Evolutionary conservation across 2,888 invertebrate species (phyloP), one percentile per base, ranked within the genome.

Genomic region (Megalurothrips usitatus): DNA sequence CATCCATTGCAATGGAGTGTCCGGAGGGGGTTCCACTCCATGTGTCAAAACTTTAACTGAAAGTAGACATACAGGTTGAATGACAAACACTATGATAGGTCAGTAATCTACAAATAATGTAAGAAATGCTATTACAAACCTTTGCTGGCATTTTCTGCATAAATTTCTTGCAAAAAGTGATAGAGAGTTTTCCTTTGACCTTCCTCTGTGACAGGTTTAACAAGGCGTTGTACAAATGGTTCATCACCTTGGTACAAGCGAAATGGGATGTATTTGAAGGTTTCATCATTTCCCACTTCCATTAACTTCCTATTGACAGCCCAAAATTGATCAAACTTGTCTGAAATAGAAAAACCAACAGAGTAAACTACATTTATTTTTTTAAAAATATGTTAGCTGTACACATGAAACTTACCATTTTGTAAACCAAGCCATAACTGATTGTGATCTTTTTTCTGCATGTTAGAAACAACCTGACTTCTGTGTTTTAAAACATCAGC

Each of bases 271-370:
- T 95, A 91, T 87, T 94, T 95, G 86, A 97, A 97, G 81, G 92
- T 91, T 80, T 93, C 94, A 80, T 91, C 92, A 83, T 91, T 91
- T 0, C 92, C 90, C 78, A 86, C 85, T 86, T 98, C 98, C 98
- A 99, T 99, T 81, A 99, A 89, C 86, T 96, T 93, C 84, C 96
- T 91, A 87, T 99, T 99, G 17, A 99, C 94, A 4, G 96, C 94
- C 99, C 99, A 99, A 88, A 99, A 99, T 87, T 98, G 98, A 87
- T 99, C 99, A 89, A 99, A 99, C 88, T 97, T 97, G 87, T 98
- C 96, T 95, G 88, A 79, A 90, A 83, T 81, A 78, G 0, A 58
- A 52, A 4, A 52, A n/a, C n/a, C 34, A 90, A 83, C 81, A 78
- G n/a, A n/a, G n/a, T 6, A 58, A 58, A 12, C 6, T 58, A 14